Evolutionary conservation across 2,888 invertebrate species (phyloP).

Genomic region (Zaprionus obscuricornis): DNA sequence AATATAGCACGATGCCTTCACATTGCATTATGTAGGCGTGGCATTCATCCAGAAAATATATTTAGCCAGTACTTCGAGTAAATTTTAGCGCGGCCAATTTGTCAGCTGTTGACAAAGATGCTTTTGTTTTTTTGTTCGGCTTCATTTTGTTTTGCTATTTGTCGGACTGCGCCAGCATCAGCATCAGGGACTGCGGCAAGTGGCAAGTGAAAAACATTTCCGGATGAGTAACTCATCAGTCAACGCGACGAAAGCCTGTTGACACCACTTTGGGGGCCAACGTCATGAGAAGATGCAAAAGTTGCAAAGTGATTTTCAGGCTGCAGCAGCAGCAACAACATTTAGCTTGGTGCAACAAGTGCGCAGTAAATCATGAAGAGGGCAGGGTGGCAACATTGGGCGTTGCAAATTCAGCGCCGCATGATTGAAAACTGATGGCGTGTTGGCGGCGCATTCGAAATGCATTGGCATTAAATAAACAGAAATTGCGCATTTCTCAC

Average conservation of each 20-base stretch:
- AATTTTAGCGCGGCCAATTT: slow-evolving; percentile 67
- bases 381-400: slow-evolving; percentile 22
- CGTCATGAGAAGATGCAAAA: slow-evolving; percentile 73
- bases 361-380: slow-evolving; percentile 65
- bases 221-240: slow-evolving; percentile 79
- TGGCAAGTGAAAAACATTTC: slow-evolving; percentile 75
- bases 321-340: slow-evolving; percentile 9
- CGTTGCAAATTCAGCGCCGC: slow-evolving; percentile 51
- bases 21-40: too few species aligned
- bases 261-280: slow-evolving; percentile 80
- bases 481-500: slow-evolving; percentile 77
- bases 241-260: slow-evolving; percentile 69
- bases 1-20: slow-evolving; percentile 22
- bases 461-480: slow-evolving; percentile 79
- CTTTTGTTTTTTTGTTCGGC: too few species aligned
- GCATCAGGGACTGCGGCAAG: slow-evolving; percentile 20
- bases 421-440: slow-evolving; percentile 80
- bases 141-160: slow-evolving; percentile 48
- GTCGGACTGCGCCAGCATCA: slow-evolving; percentile 8
- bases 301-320: slow-evolving; percentile 75
- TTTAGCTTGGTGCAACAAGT: slow-evolving; percentile 71
- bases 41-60: background rate
- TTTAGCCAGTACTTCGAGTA: slow-evolving; percentile 38
- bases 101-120: slow-evolving; percentile 75
- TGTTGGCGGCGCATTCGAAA: slow-evolving; percentile 69